phyloP scores from a whole-genome alignment of 37 sponge, comb jelly and placozoan species.

The Hormiphora californensis region DNA sequence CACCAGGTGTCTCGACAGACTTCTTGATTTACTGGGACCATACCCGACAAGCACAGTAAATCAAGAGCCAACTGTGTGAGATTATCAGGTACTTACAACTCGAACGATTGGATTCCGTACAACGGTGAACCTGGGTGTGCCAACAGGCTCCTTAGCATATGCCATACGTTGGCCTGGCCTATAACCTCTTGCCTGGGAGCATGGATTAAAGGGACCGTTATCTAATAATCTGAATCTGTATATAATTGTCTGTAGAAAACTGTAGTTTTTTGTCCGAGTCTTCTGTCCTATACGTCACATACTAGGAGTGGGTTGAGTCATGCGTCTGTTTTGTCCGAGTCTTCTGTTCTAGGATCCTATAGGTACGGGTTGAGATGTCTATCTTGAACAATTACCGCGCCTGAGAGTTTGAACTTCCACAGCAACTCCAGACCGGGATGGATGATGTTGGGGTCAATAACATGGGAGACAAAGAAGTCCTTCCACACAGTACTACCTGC shows the following conservation, averaged over 20 bases:
- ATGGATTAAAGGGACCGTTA: neutral
- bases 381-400: too few species aligned
- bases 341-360: too few species aligned
- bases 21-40: too few species aligned
- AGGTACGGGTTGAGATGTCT: too few species aligned
- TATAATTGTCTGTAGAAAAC: too few species aligned
- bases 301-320: too few species aligned
- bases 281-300: too few species aligned
- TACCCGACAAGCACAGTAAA: too few species aligned
- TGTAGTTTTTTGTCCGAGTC: too few species aligned
- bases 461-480: neutral
- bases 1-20: too few species aligned
- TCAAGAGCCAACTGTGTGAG: too few species aligned
- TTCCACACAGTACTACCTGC: conserved; percentile 26
- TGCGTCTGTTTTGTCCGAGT: too few species aligned
- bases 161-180: neutral
- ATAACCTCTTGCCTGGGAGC: neutral
- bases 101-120: conserved; percentile 18
- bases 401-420: neutral
- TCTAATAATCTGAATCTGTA: neutral
- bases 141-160: neutral
- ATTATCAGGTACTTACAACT: neutral
- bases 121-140: neutral
- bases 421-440: neutral
- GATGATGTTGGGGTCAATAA: neutral